Evolutionary conservation across 2,888 invertebrate genomes (phyloP).

Genomic region (Troilus luridus): DNA sequence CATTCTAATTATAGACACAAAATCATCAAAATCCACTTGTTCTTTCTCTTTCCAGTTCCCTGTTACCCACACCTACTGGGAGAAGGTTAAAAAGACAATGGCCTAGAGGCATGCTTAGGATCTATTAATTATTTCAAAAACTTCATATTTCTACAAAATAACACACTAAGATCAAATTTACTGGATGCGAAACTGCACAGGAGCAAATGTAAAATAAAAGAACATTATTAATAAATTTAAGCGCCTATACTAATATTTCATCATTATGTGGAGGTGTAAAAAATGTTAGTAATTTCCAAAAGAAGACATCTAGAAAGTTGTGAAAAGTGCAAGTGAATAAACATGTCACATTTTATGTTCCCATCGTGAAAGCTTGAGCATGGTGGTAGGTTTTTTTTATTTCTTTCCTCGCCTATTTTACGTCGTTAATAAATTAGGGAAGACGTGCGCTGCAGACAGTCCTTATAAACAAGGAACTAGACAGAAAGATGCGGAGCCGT

Average conservation of each 20-base stretch:
- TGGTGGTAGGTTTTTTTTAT: neutral
- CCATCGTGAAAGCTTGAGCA: neutral
- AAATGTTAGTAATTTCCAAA: neutral
- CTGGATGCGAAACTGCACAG: no score
- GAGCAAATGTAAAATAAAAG: no score
- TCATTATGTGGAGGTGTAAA: neutral
- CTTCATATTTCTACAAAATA: no score
- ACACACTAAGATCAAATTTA: no score
- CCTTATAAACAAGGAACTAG: constrained; percentile 1
- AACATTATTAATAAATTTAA: neutral
- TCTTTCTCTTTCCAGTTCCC: no score
- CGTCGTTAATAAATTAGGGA: neutral
- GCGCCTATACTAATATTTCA: neutral
- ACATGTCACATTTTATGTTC: constrained; percentile 29
- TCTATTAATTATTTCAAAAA: no score
- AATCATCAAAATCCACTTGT: no score
- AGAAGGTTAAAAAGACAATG: no score
- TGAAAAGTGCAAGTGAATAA: neutral
- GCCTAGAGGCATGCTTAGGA: no score
- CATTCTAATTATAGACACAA: no score
- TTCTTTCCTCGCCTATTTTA: neutral
- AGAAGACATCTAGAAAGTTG: neutral
- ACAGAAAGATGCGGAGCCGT: neutral
- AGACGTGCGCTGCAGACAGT: neutral
- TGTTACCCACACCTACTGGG: no score